Conservation (phyloP, 2,888 invertebrate species). For the Tromatobia lineatoria region DNA sequence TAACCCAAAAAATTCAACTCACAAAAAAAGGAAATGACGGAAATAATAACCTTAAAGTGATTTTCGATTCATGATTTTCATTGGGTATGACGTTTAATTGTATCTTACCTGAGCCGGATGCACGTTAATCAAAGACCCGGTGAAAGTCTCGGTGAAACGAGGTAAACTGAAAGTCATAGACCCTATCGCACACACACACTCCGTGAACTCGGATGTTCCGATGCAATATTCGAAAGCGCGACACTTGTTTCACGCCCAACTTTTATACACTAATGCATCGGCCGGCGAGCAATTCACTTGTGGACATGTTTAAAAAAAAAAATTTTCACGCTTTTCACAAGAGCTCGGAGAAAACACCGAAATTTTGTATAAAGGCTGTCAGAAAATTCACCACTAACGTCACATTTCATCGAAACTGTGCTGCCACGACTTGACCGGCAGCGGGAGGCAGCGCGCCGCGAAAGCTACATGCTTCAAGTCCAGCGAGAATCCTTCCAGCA, state of each 20-base stretch:
- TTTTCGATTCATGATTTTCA: background rate
- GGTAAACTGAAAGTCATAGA: slow-evolving; percentile 56
- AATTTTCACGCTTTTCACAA: background rate
- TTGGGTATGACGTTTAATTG: background rate
- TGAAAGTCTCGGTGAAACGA: slow-evolving; percentile 59
- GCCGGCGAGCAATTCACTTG: background rate
- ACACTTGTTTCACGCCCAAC: background rate
- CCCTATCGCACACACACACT: background rate
- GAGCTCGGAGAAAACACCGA: slow-evolving; percentile 9
- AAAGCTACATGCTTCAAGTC: slow-evolving; percentile 49
- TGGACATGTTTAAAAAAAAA: background rate
- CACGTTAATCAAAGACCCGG: slow-evolving; percentile 31
- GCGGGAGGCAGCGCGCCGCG: slow-evolving; percentile 47
- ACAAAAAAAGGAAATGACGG: background rate
- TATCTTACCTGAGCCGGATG: slow-evolving; percentile 59
- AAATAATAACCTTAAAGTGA: background rate
- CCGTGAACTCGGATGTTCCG: background rate
- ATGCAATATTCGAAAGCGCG: background rate
- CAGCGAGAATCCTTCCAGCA: slow-evolving; percentile 15
- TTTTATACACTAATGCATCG: background rate
- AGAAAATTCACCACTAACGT: slow-evolving; percentile 73
- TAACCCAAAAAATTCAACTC: slow-evolving; percentile 62
- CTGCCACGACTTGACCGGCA: slow-evolving; percentile 71
- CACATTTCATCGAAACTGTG: slow-evolving; percentile 75
- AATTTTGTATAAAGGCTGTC: slow-evolving; percentile 74